Base-by-base conservation (phyloP, 2,888 invertebrate species). In the Hemithea aestivaria region DNA sequence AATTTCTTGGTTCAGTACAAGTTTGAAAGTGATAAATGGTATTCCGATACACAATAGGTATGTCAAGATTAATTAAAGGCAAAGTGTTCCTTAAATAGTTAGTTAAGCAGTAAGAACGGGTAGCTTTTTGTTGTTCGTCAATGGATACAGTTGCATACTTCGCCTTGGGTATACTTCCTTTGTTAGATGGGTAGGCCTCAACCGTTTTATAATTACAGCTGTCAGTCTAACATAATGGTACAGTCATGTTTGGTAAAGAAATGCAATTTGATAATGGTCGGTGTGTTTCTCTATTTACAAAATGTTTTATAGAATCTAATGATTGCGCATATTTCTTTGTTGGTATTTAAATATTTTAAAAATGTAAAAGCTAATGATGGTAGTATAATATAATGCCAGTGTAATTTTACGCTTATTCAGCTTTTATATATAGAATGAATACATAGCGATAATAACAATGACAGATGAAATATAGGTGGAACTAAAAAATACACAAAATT, bases 21-120 rank as follows among this genome's bases (percentile, higher is more conserved):
- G 63, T 63, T 73, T 69, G 73, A 77, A 71, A 66, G 59, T 85
- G 84, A 85, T 85, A 75, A 85, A 85, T 85, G 84, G 76, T 81
- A 66, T 66, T 60, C 66, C 60, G 57, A 67, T 66, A 45, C 45
- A 82, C 79, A 83, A 77, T 66, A 55, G 60, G 56, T 72, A 65
- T 82, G 84, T 85, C 84, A 79, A 75, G 82, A 79, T 81, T 83
- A 85, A 85, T 85, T 84, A 85, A 79, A 81, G 73, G 51, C 66
- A 59, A 70, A 74, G 68, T 73, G 73, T 79, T 76, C 63, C 68
- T 70, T 79, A 82, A 83, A 84, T 81, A 84, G 80, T 79, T 83
- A 79, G 83, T 82, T 84, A 83, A 58, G 66, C 62, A 68, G 27
- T 54, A 55, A 69, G 67, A 71, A 62, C 67, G 72, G 62, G 73